Conservation (phyloP, 2,888 invertebrate species). For the Limnephilus lunatus region DNA sequence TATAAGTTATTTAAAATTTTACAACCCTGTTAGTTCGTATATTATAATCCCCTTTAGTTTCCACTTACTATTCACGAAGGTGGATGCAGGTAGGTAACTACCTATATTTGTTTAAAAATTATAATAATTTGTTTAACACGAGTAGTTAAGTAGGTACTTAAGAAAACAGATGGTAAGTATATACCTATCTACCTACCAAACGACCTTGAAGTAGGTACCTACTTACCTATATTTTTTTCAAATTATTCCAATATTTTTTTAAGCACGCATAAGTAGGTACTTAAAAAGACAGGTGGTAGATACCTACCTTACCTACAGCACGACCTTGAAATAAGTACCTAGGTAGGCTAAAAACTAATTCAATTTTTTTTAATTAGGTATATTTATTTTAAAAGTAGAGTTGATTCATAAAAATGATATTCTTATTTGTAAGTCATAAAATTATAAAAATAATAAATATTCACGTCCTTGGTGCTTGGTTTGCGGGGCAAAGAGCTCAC, state of each 20-base stretch:
- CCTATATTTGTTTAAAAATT: no score
- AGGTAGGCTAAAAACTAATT: no score
- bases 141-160: not conserved
- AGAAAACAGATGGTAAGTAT: no score
- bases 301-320: not conserved
- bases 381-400: not conserved
- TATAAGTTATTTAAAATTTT: not conserved
- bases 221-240: no score
- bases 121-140: no score
- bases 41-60: not conserved
- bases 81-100: no score
- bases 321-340: no score
- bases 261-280: no score
- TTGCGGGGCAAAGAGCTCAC: not conserved
- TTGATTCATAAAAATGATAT: not conserved
- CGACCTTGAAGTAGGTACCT: no score
- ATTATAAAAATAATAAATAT: not conserved
- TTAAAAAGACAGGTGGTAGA: not conserved
- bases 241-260: no score
- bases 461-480: not conserved
- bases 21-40: not conserved
- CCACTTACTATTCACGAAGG: not conserved
- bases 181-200: no score
- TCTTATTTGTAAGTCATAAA: not conserved
- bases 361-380: not conserved